Evolutionary conservation across 2,113 vertebrate genomes (phyloP), one percentile per base, ranked within the genome.

Genomic region (Athene cunicularia): DNA sequence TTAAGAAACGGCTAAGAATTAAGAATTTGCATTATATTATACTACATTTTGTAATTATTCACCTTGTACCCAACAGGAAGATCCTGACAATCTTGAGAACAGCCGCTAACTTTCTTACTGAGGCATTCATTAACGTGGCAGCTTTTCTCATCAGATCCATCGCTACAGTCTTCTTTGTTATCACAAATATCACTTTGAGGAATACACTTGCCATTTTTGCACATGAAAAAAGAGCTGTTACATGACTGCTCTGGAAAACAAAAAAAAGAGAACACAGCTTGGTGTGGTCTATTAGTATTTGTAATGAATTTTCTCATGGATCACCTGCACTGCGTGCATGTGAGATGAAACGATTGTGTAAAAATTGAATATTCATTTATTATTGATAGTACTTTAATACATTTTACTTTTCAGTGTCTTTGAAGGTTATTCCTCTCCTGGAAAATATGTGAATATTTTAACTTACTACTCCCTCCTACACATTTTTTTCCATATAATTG

Each of bases 151-250:
- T 99, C 99, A 30, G 99, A 99, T 37, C 98, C 98, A 97, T 99
- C 99, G 2, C 98, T 99, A 75, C 99, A 99, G 91, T 99, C 99
- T 90, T 99, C 99, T 90, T 98, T 98, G 74, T 94, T 98, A 95
- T 99, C 98, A 93, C 99, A 99, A 37, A 99, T 98, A 92, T 96
- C 96, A 12, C 97, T 98, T 67, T 98, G 98, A 63, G 99, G 98
- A 91, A 99, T 98, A 96, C 99, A 99, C 94, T 99, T 99, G 41
- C 99, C 99, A 95, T 99, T 99, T 98, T 99, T 99, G 96, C 99
- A 99, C 99, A 99, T 99, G 98, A 99, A 99, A 98, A 99, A 99
- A 94, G 99, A 99, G 96, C 98, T 99, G 82, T 99, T 99, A 99
- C 99, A 99, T 97, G 99, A 98, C 98, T 99, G 99, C 98, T 99